Evolutionary conservation across 2,113 vertebrate genomes (phyloP).

Genomic region (Camelus bactrianus): DNA sequence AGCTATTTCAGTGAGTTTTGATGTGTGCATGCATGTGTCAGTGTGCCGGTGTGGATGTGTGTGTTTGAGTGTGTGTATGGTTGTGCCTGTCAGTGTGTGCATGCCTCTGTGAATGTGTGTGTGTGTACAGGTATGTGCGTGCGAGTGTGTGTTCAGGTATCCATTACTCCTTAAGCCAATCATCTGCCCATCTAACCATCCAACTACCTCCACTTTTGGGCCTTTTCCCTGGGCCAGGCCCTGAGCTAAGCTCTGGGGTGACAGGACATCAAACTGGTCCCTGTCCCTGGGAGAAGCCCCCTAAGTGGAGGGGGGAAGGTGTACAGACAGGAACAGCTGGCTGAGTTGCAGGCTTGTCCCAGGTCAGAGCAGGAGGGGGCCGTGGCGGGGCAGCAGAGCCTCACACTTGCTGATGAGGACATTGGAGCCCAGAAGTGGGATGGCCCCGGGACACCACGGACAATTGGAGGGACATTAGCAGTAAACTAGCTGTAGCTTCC

Average conservation of each 20-base stretch:
- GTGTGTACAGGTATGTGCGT: not conserved
- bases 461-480: not conserved
- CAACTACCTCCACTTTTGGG: not conserved
- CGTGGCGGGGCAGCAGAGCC: rapidly evolving
- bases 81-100: not conserved
- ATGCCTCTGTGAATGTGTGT: no score
- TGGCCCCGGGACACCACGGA: not conserved
- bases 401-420: not conserved
- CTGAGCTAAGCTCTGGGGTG: not conserved
- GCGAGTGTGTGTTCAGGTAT: rapidly evolving
- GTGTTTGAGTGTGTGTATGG: not conserved
- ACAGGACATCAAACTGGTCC: not conserved
- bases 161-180: not conserved
- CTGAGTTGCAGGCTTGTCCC: not conserved
- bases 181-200: not conserved
- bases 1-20: not conserved
- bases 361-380: not conserved
- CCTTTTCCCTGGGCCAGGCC: not conserved
- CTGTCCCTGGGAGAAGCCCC: not conserved
- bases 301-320: not conserved
- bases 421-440: not conserved
- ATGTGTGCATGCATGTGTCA: not conserved
- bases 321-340: not conserved
- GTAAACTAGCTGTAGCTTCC: not conserved
- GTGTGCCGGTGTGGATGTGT: not conserved